Evolutionary conservation across 2,113 vertebrate species (phyloP).

Genomic region (Meriones unguiculatus): DNA sequence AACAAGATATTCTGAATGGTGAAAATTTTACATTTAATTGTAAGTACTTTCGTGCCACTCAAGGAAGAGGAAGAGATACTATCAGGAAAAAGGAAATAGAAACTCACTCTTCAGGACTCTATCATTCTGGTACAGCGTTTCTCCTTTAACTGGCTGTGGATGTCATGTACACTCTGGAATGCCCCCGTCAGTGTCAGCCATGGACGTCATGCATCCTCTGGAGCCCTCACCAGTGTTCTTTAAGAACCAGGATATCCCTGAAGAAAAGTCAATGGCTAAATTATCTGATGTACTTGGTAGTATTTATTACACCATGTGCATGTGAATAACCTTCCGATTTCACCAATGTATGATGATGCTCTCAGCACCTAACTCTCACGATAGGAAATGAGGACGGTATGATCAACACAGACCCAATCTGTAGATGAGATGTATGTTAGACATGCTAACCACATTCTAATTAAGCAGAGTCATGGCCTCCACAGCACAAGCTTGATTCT

Average conservation of each 20-base stretch:
- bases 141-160: neutral
- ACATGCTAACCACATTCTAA: neutral
- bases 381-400: neutral
- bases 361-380: neutral
- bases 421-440: neutral
- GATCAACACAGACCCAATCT: neutral
- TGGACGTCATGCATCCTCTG: neutral
- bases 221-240: neutral
- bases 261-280: neutral
- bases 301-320: neutral
- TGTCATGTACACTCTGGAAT: neutral
- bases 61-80: neutral
- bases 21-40: constrained; percentile 18
- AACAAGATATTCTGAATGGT: neutral
- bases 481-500: neutral
- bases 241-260: neutral
- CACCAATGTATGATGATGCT: neutral
- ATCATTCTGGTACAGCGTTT: neutral
- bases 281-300: neutral
- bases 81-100: neutral
- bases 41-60: neutral
- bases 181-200: neutral
- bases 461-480: neutral
- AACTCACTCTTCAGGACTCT: neutral
- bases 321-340: neutral